phyloP scores from a whole-genome alignment of 2,797 vertebrate genomes.

The Cyprinella venusta region DNA sequence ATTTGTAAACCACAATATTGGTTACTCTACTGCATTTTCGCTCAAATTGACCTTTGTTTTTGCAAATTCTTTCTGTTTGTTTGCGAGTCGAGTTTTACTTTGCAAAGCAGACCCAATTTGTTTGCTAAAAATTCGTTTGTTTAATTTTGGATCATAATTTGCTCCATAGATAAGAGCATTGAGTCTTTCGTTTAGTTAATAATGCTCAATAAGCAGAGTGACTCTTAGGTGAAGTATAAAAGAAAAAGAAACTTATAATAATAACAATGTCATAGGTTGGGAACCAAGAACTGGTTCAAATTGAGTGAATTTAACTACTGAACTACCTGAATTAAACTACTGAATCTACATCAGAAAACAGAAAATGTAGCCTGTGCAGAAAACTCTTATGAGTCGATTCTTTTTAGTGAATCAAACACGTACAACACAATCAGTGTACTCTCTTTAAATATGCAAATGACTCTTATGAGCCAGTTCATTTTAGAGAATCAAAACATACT shows the following conservation, averaged over 20 bases:
- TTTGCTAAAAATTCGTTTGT: too few species aligned
- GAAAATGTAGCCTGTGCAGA: background rate
- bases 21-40: too few species aligned
- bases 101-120: too few species aligned
- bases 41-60: too few species aligned
- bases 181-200: background rate
- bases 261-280: constrained; percentile 37
- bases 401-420: too few species aligned
- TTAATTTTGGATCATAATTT: too few species aligned
- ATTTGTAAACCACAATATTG: too few species aligned
- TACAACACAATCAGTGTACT: too few species aligned
- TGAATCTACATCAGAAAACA: background rate
- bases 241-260: constrained; percentile 37
- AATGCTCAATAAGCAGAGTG: constrained; percentile 52
- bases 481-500: background rate
- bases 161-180: constrained; percentile 35
- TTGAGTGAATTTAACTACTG: background rate
- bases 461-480: background rate
- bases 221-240: constrained; percentile 41
- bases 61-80: too few species aligned
- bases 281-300: background rate
- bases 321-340: background rate
- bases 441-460: background rate
- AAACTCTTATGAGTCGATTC: too few species aligned
- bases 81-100: too few species aligned